Percentiles rank a stretch among this genome's conserved stretches.
Conservation (phyloP, 1,140 invertebrate species). For the Sycophaga agraensis region DNA sequence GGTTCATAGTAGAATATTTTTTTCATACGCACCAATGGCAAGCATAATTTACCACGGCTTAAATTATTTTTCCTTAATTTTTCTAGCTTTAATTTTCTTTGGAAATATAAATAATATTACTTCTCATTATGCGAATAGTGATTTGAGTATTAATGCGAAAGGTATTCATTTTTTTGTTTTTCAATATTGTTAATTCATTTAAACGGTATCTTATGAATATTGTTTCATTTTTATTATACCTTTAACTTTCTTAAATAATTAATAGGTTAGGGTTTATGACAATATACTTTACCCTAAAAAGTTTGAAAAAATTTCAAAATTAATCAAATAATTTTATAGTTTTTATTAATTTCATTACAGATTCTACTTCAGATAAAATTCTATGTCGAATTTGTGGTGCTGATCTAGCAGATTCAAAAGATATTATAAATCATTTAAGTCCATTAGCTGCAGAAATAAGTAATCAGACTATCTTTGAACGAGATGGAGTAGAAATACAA, state of each 20-base stretch:
- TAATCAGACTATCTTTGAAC: constrained; percentile 58
- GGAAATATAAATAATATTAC: not conserved
- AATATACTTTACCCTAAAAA: not conserved
- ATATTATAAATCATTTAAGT: constrained; percentile 55
- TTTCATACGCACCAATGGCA: constrained; percentile 3
- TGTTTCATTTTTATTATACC: not conserved
- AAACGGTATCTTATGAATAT: not conserved
- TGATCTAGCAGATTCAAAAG: constrained; percentile 56
- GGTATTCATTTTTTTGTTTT: constrained; percentile 10
- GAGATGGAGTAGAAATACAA: constrained; percentile 55
- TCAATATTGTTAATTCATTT: not conserved
- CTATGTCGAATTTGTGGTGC: constrained; percentile 59
- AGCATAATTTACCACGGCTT: not conserved
- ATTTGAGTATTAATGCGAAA: constrained; percentile 2
- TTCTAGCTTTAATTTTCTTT: constrained; percentile 3
- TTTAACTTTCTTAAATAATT: not conserved
- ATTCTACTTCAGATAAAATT: constrained; percentile 48
- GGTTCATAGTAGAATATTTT: not conserved
- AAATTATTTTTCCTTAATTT: constrained; percentile 5
- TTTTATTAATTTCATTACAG: not conserved
- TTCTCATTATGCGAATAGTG: not conserved
- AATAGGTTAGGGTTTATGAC: not conserved
- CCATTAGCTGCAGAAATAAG: constrained; percentile 49
- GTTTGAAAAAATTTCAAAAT: not conserved
- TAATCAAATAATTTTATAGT: not conserved